These are phyloP conservation scores for Phaethon lepturus DNA, from an alignment of 2,113 vertebrate species.

Conservation along the genomic window DNA sequence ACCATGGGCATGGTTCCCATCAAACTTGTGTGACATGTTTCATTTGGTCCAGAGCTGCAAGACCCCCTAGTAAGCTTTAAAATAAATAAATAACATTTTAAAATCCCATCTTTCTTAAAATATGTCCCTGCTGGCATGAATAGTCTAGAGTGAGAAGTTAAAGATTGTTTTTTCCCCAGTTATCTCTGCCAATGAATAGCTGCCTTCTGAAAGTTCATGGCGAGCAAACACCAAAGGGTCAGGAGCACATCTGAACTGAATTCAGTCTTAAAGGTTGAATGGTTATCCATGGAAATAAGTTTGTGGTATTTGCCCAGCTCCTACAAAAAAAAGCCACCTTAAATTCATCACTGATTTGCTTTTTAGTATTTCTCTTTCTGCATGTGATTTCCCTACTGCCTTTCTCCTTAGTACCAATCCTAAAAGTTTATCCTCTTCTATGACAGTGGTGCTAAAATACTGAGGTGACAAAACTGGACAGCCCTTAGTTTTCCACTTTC, in stretches of 20 bases:
- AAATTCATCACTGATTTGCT: constrained; percentile 14
- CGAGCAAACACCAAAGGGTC: background rate
- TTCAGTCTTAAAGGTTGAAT: background rate
- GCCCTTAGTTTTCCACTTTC: constrained; percentile 37
- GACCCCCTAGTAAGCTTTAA: background rate
- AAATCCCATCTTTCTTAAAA: background rate
- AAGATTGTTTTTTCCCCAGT: background rate
- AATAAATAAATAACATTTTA: background rate
- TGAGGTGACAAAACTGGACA: constrained; percentile 51
- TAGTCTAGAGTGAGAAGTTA: background rate
- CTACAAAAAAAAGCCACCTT: background rate
- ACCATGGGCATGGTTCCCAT: background rate
- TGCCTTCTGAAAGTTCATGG: background rate
- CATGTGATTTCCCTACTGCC: background rate
- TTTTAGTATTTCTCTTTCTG: constrained; percentile 27
- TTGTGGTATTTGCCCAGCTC: constrained; percentile 4
- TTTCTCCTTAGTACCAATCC: background rate
- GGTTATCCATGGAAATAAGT: constrained; percentile 34
- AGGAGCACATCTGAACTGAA: constrained; percentile 23
- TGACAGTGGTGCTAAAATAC: constrained; percentile 47
- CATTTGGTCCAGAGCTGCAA: background rate
- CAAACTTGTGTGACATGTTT: background rate
- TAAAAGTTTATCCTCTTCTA: background rate
- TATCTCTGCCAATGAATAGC: background rate
- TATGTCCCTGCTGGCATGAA: background rate